Evolutionary conservation across 2,888 invertebrate species (phyloP), one percentile per base, ranked within the genome.

Genomic region (Athalia circularis): DNA sequence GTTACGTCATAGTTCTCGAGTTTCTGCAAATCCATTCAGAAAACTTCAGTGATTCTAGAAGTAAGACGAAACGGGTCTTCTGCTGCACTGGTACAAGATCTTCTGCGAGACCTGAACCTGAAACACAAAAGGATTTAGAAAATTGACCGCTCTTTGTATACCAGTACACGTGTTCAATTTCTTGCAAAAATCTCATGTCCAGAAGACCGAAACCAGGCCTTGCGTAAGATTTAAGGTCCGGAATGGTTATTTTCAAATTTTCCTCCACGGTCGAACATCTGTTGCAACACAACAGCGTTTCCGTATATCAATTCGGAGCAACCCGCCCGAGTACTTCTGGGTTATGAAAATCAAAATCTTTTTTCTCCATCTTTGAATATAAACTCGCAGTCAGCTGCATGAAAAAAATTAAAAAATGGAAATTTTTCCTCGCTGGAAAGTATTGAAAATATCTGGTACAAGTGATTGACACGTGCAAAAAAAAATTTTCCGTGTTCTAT

Each of bases 31-130:
- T 85, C 84, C 85, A 81, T 81, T 82, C 78, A 79, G 29, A 81
- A 72, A 61, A 64, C 62, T 50, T 52, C 79, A 80, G 79, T 83
- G 83, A 84, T 85, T 84, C 83, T 80, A 82, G 81, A 87, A 86
- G 88, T 88, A 88, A 88, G 84, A 85, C 86, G 88, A 88, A 88
- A 88, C 86, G 87, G 88, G 86, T 85, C 85, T 77, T 67, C 77
- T 29, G 43, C 47, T 13, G 54, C 15, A 43, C 5, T 43, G 0
- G 59, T 45, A n/a, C 74, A 5, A 29, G 29, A 29, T 29, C 29
- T 29, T 62, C 62, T 8, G 72, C 72, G 6, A 47, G 72, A 52
- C 72, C 72, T 72, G 9, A 15, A 50, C 75, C 13, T 43, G 50
- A 72, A 47, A 72, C 59, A 72, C 72, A 72, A 72, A 72, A 72